Evolutionary conservation across 2,888 invertebrate genomes (phyloP), one percentile per base, ranked within the genome.

Genomic region (Andricus quercusramuli): DNA sequence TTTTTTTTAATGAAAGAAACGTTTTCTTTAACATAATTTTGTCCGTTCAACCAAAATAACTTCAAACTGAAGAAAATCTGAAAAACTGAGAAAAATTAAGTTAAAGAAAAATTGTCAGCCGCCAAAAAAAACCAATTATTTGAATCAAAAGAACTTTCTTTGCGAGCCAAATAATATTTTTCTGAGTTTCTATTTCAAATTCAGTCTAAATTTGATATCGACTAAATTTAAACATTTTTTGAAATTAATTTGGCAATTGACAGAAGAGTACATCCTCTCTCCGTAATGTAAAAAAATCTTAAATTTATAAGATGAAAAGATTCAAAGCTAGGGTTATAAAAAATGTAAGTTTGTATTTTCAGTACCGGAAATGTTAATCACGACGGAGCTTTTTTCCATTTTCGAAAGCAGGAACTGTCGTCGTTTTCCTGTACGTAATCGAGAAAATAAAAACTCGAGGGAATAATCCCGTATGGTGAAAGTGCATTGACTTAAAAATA

Each of bases 401-500:
- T 70, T 51, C n/a, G 44, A 68, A 68, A 47, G 44, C 68, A 68
- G 47, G 68, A 68, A 68, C 68, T 68, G 68, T 68, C 70, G 29
- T 70, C 32, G 25, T 56, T 37, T 74, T 74, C 56, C 32, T 74
- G 56, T 51, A 70, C 8, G 51, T 56, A 74, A 74, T 74, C 56
- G n/a, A 20, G 32, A 56, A 56, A 74, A 70, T 44, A 68, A 74
- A 56, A 74, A 56, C 37, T 15, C 17, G n/a, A 74, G 74, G 83
- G 82, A 83, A 83, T 83, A 80, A 79, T 74, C 79, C 80, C 82
- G 82, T 82, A 83, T 82, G 82, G 84, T 79, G 84, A 83, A 85
- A 85, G 83, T 85, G 83, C 85, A 85, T 83, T 85, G 83, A 85
- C 85, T 83, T 85, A 85, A 85, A 85, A 83, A 83, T 85, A 85